Percentiles rank a stretch among this genome's conserved stretches.
These are phyloP conservation scores for Protodeltote pygarga DNA, from an alignment of 2,888 invertebrate genomes.

Conservation along the genomic window DNA sequence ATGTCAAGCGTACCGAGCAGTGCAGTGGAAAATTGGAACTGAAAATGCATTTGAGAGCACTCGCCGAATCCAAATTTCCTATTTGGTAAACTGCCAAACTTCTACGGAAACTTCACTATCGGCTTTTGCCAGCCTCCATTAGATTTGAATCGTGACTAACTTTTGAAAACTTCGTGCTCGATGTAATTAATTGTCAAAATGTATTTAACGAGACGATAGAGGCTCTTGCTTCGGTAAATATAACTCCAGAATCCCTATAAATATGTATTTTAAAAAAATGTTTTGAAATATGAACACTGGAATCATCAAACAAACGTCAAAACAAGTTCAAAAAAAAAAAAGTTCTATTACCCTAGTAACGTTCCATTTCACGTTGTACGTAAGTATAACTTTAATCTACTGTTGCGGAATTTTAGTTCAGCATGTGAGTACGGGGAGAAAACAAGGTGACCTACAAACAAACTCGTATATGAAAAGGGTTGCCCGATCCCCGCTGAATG, in stretches of 20 bases:
- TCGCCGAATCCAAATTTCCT: constrained; percentile 49
- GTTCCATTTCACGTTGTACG: constrained; percentile 32
- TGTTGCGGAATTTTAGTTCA: constrained; percentile 27
- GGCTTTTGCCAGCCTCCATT: constrained; percentile 18
- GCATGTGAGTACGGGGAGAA: constrained; percentile 26
- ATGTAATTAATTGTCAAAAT: constrained; percentile 6
- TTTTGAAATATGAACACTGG: too few relatives aligned
- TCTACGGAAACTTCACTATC: constrained; percentile 18
- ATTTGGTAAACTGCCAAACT: constrained; percentile 59
- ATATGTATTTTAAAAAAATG: too few relatives aligned
- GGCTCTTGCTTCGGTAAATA: too few relatives aligned
- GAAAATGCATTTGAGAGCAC: constrained; percentile 52
- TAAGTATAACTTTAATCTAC: constrained; percentile 35
- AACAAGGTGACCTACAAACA: constrained; percentile 46
- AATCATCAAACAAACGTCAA: constrained; percentile 7
- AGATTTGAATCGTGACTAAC: constrained; percentile 18
- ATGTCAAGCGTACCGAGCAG: constrained; percentile 36
- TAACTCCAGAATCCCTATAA: too few relatives aligned
- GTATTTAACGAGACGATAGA: too few relatives aligned
- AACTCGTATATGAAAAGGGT: constrained; percentile 30
- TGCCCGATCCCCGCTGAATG: constrained; percentile 24
- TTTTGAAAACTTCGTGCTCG: constrained; percentile 4
- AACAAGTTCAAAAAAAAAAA: constrained; percentile 14
- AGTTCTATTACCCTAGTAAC: constrained; percentile 6
- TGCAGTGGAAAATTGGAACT: constrained; percentile 60